Evolutionary conservation across 2,113 vertebrate species (phyloP).

Genomic region (Petromus typicus): DNA sequence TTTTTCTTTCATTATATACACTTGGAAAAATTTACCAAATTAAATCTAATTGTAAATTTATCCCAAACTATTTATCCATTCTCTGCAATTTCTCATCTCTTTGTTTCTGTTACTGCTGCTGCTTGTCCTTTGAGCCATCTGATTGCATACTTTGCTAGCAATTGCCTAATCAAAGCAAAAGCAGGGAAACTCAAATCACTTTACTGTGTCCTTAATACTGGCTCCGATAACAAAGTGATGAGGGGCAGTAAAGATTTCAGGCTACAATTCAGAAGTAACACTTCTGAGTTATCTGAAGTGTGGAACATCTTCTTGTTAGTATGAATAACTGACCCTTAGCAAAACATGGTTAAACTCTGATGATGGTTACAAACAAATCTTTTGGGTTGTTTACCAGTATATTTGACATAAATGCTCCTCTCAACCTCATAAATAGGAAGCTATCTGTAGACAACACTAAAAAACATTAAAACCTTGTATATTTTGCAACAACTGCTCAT

Average conservation of each 20-base stretch:
- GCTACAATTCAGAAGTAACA: constrained; percentile 40
- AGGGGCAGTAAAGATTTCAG: background rate
- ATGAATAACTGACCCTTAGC: background rate
- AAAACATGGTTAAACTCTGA: constrained; percentile 10
- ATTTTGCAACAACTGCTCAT: background rate
- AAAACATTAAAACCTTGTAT: constrained; percentile 16
- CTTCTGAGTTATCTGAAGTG: constrained; percentile 9
- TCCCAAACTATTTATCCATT: background rate
- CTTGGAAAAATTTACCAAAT: constrained; percentile 24
- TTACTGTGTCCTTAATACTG: background rate
- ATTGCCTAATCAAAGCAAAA: constrained; percentile 48
- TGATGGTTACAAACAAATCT: background rate
- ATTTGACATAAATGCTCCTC: background rate
- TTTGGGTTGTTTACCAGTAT: background rate
- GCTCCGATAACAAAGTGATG: background rate
- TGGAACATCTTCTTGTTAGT: background rate
- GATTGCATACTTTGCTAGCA: constrained; percentile 30
- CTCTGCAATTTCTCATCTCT: constrained; percentile 19
- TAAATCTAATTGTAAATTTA: constrained; percentile 50
- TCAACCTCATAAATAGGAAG: background rate
- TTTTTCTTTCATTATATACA: constrained; percentile 24
- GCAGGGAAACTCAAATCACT: background rate
- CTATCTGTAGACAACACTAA: background rate
- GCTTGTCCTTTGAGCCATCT: constrained; percentile 3
- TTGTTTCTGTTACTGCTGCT: background rate